Base-by-base conservation (phyloP, 1,140 invertebrate species). In the Centruroides vittatus region DNA sequence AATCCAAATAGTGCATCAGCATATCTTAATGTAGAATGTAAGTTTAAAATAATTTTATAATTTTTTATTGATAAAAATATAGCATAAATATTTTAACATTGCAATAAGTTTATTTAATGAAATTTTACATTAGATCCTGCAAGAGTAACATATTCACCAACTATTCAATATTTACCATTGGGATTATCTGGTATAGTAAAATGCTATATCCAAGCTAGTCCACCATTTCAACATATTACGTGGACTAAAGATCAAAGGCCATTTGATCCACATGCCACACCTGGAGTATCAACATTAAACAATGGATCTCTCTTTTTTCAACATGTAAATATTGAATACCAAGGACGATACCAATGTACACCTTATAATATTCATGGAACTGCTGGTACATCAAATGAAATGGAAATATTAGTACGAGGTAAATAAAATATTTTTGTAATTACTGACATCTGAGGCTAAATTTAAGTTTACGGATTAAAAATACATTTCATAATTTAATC, bases 21-120 rank as follows among this genome's bases (percentile, higher is more conserved):
- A 64, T 95, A 92, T 78, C 81, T 98, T 53, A 94, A 93, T 78
- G 89, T 98, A 64, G 92, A 95, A 82, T 98, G 93, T 96, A 76
- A 87, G 86, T 8, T 53, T 3, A 36, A 53, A 34, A 53, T 53
- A 6, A 34, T 53, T 53, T 53, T 53, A 7, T n/a, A n/a, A 53
- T 4, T 8, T 53, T 53, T 36, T 7, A 53, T 36, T 36, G 5
- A 5, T 5, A 53, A 34, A 34, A 53, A 53, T 53, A 8, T 34
- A 23, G 12, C 34, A 51, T 1, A 51, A 51, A 51, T 51, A 51
- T n/a, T 34, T 34, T 53, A 53, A 53, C 7, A 34, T 6, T 36
- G 8, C 5, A 5, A 36, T 34, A 53, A 23, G 7, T 53, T 53
- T 53, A 53, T 6, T 34, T 53, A 53, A 53, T 34, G 5, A 36